Base-by-base conservation (phyloP, 1,140 invertebrate species). In the Sitodiplosis mosellana region DNA sequence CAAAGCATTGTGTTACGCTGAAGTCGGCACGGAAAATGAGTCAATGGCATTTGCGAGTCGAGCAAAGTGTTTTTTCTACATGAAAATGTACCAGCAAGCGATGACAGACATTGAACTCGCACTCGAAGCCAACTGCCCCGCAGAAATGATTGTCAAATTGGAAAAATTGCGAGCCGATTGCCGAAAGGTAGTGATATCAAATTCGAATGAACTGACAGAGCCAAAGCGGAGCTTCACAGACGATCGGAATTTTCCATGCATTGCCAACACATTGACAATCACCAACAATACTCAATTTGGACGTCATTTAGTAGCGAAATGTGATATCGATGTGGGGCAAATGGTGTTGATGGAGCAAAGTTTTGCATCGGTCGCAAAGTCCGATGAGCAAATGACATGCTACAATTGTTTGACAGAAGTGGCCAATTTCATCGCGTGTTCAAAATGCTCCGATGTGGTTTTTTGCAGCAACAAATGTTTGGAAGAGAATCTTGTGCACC, bases 11-110 rank as follows among this genome's bases (percentile, higher is more conserved):
- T 55, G 54, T 14, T 54, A 33, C 43, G 56, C 56, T 10, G 51
- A 52, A 33, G 44, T 38, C 18, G 37, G 43, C 21, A 56, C 58
- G 2, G 36, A 53, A 11, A 59, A 63, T 51, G 46, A 63, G 10
- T 54, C 59, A 1, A 21, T 64, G 1, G 60, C 63, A 2, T 63
- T 59, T 54, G 65, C 56, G 10, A 69, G 69, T 49, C 58, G 67
- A 46, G 69, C 68, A 11, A 63, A 64, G 10, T 58, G 61, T 10
- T 54, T 68, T 5, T 65, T 65, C 53, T 50, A 59, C 40, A 38
- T 67, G 18, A 47, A 56, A 21, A 59, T 64, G 41, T 66, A 57
- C 54, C 33, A 59, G 5, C 59, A 60, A 20, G 63, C 64, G 48
- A 21, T 70, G 2, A 33, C 48, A 18, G 69, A 70, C 46, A 63